A percentile compares a stretch with the other conserved stretches of the same genome.
Conservation (phyloP, 1,140 invertebrate species). For the Nephotettix cincticeps region DNA sequence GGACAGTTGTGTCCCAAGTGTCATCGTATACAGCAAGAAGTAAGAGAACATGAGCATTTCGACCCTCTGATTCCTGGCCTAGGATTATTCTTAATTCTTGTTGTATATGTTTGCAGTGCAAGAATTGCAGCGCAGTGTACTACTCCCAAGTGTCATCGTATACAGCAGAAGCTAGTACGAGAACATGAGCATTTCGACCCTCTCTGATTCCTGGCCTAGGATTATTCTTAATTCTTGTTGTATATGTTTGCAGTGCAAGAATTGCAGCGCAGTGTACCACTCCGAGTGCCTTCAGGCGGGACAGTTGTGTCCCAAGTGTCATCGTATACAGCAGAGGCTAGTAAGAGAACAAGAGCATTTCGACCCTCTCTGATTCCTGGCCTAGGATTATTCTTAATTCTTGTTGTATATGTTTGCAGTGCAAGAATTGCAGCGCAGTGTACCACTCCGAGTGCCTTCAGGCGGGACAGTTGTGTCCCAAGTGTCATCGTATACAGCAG, state of each 20-base stretch:
- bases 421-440: too few species aligned
- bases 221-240: neutral
- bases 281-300: conserved; percentile 67
- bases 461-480: too few species aligned
- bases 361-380: too few species aligned
- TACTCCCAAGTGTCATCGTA: neutral
- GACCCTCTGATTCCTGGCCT: too few species aligned
- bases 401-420: too few species aligned
- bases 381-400: too few species aligned
- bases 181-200: conserved; percentile 18
- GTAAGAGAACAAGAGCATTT: too few species aligned
- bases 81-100: too few species aligned
- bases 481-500: too few species aligned
- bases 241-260: conserved; percentile 63
- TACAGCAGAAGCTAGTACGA: conserved; percentile 23
- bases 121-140: neutral
- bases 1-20: conserved; percentile 83
- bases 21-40: conserved; percentile 62
- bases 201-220: conserved; percentile 18
- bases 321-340: conserved; percentile 62
- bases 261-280: conserved; percentile 86
- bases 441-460: too few species aligned
- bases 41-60: too few species aligned
- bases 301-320: conserved; percentile 77
- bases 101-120: too few species aligned